Conservation (phyloP, 2,113 vertebrate species). For the Sorex araneus region DNA sequence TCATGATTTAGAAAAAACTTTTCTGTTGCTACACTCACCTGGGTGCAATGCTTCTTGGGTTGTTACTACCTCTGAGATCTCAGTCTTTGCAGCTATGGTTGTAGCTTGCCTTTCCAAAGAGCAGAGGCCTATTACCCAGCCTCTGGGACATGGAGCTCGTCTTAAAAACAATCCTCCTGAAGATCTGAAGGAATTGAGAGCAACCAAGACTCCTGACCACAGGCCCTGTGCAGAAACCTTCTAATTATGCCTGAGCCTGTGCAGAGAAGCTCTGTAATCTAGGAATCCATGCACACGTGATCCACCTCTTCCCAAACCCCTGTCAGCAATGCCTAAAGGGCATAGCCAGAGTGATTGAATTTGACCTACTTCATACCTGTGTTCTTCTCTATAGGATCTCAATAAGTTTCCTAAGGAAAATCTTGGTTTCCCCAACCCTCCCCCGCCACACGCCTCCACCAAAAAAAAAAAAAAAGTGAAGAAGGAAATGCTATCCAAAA, state of each 20-base stretch:
- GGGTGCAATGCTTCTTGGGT: neutral
- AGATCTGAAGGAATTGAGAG: neutral
- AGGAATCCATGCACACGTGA: conserved; percentile 18
- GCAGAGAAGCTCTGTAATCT: neutral
- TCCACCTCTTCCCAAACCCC: neutral
- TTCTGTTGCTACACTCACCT: neutral
- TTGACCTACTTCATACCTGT: conserved; percentile 62
- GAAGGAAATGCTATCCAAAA: conserved; percentile 54
- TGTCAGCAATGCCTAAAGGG: conserved; percentile 38
- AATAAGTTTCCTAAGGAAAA: conserved; percentile 69
- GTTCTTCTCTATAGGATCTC: conserved; percentile 54
- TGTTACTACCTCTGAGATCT: neutral
- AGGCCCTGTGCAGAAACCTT: neutral
- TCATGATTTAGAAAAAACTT: neutral
- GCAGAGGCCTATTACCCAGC: neutral
- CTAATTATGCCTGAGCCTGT: neutral
- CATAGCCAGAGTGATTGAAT: neutral
- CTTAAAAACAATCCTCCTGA: neutral
- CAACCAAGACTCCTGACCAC: neutral
- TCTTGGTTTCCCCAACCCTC: neutral
- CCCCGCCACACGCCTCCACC: too few species aligned
- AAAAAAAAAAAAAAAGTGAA: conserved; percentile 39
- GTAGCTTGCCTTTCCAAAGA: neutral
- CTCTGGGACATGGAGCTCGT: neutral
- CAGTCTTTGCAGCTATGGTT: neutral